Percentiles rank a stretch among this genome's conserved stretches.
Conservation (phyloP, 2,113 vertebrate species). For the Formicarius rufipectus region DNA sequence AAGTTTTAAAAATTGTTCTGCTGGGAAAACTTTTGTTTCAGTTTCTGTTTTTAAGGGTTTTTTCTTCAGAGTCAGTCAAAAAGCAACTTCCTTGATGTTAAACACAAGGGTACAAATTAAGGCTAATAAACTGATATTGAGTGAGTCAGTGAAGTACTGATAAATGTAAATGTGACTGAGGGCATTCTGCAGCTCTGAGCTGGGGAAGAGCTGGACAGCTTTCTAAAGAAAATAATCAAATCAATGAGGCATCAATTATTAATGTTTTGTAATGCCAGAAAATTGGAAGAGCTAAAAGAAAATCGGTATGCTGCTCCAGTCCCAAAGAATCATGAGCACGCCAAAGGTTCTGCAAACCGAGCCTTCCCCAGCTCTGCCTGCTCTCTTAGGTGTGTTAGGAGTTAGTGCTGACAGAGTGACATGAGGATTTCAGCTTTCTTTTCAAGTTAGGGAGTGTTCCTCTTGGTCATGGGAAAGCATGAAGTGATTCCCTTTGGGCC, state of each 20-base stretch:
- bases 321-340: neutral
- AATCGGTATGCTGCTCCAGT: neutral
- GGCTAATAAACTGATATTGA: slow-evolving; percentile 42
- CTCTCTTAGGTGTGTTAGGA: neutral
- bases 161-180: slow-evolving; percentile 8
- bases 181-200: neutral
- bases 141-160: slow-evolving; percentile 13
- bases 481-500: neutral
- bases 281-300: slow-evolving; percentile 10
- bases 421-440: neutral
- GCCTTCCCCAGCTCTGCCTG: neutral
- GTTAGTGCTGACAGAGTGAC: neutral
- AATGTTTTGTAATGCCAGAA: slow-evolving; percentile 2
- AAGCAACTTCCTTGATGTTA: slow-evolving; percentile 30
- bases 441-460: neutral
- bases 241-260: slow-evolving; percentile 43
- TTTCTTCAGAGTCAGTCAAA: slow-evolving; percentile 33
- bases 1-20: slow-evolving; percentile 39
- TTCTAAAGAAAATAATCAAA: slow-evolving; percentile 42
- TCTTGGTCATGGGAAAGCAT: neutral
- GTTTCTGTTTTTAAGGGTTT: neutral
- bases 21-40: slow-evolving; percentile 29
- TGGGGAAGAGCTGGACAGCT: neutral
- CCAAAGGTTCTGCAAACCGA: neutral
- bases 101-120: slow-evolving; percentile 36